Conservation (phyloP, 2,888 invertebrate species). For the Tipula unca region DNA sequence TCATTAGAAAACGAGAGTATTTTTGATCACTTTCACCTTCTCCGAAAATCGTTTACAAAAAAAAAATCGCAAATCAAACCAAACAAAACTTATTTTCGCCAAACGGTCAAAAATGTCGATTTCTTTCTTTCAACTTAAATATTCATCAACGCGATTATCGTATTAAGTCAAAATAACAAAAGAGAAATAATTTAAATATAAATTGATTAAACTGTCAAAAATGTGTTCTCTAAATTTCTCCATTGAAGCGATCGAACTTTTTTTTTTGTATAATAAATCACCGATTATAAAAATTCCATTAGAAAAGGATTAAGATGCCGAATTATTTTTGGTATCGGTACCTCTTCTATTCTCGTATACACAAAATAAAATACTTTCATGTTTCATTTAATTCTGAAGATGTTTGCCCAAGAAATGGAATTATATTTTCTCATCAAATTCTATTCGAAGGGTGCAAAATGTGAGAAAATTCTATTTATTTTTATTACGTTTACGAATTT, state of each 20-base stretch:
- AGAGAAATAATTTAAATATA: neutral
- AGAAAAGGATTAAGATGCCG: neutral
- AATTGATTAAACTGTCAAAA: neutral
- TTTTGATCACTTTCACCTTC: neutral
- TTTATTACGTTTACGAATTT: neutral
- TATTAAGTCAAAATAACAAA: neutral
- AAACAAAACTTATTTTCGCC: neutral
- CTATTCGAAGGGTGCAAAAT: neutral
- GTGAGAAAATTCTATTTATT: constrained; percentile 14
- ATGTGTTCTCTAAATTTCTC: neutral
- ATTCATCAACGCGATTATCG: neutral
- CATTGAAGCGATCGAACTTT: neutral
- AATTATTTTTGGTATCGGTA: neutral
- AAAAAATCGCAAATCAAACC: neutral
- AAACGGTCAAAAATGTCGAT: neutral
- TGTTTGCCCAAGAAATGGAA: neutral
- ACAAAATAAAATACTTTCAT: neutral
- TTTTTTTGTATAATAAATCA: neutral
- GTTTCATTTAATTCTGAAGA: constrained; percentile 1
- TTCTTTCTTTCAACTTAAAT: neutral
- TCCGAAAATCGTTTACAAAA: neutral
- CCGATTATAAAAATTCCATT: neutral
- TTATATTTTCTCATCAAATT: neutral
- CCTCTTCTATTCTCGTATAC: neutral
- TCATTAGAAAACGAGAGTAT: neutral